Conservation (phyloP, 2,888 invertebrate genomes). For the Chelonus formosanus region DNA sequence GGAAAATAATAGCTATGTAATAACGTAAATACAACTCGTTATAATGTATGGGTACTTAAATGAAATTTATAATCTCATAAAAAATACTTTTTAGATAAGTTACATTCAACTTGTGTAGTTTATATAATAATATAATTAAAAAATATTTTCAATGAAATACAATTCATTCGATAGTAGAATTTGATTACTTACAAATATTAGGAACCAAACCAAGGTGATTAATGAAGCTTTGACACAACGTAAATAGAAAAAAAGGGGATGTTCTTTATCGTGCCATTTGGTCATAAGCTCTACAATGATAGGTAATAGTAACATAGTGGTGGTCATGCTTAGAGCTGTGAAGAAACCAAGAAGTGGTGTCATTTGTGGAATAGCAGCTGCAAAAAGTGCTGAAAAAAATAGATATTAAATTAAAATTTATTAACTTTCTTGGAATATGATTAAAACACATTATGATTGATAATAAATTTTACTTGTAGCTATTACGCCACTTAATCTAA, state of each 20-base stretch:
- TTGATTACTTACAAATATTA: constrained; percentile 47
- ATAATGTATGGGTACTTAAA: too few relatives aligned
- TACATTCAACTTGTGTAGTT: neutral
- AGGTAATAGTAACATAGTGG: constrained; percentile 64
- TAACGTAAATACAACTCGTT: too few relatives aligned
- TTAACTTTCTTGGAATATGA: neutral
- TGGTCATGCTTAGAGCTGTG: constrained; percentile 68
- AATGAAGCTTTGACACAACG: constrained; percentile 50
- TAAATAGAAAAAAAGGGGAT: constrained; percentile 46
- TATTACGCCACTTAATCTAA: constrained; percentile 52
- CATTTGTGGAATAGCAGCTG: constrained; percentile 68
- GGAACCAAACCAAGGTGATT: constrained; percentile 51
- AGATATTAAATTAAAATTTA: neutral
- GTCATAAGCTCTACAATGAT: constrained; percentile 57
- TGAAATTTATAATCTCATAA: too few relatives aligned
- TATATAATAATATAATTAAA: constrained; percentile 18
- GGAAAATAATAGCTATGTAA: too few relatives aligned
- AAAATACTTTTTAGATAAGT: too few relatives aligned
- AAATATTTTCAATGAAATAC: neutral
- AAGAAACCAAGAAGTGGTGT: constrained; percentile 70
- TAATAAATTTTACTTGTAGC: constrained; percentile 49
- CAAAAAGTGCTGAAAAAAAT: constrained; percentile 64
- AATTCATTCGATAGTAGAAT: too few relatives aligned
- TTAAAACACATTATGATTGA: too few relatives aligned
- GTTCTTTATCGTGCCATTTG: constrained; percentile 48